phyloP scores from a whole-genome alignment of 1,140 invertebrate species.

The Palaemon carinicauda region DNA sequence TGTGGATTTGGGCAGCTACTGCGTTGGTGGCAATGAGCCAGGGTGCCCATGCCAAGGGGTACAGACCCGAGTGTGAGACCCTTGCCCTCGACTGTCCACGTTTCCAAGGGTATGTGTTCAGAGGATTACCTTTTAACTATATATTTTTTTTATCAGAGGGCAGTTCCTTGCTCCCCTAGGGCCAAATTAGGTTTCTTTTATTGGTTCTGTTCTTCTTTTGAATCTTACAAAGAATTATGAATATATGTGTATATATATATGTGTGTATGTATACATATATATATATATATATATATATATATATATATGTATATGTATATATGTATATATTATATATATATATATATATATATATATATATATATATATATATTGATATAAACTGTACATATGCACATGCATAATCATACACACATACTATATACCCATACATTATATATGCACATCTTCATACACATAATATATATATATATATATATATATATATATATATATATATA shows the following conservation, averaged over 20 bases:
- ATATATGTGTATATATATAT: no score
- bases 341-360: neutral
- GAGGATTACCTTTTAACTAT: no score
- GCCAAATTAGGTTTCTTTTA: no score
- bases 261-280: no score
- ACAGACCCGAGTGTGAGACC: constrained; percentile 78
- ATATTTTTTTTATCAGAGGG: no score
- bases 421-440: neutral
- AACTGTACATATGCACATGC: neutral
- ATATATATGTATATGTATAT: neutral
- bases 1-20: neutral
- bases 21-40: neutral
- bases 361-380: no score
- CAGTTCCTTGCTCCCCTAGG: no score
- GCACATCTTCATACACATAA: neutral
- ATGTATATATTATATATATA: neutral
- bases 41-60: constrained; percentile 20
- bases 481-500: no score
- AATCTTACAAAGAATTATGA: no score
- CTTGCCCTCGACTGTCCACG: constrained; percentile 80
- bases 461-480: neutral
- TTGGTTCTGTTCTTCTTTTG: no score
- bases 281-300: no score
- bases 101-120: constrained; percentile 77
- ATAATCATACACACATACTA: neutral